Evolutionary conservation across 1,140 invertebrate species (phyloP).

Genomic region (Augochlora pura): DNA sequence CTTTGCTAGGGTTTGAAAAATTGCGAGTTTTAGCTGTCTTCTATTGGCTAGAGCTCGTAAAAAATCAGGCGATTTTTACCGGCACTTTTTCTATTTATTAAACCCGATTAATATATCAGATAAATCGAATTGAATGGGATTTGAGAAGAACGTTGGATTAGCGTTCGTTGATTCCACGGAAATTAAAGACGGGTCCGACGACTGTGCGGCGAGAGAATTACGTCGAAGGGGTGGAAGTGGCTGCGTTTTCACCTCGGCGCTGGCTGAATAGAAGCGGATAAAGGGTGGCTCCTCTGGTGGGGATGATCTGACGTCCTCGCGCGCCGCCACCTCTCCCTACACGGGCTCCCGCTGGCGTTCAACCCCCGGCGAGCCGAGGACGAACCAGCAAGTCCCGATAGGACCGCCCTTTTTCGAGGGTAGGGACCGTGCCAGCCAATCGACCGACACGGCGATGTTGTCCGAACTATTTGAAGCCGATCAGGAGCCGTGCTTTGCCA

Average conservation of each 20-base stretch:
- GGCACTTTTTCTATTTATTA: no score
- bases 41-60: no score
- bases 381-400: constrained; percentile 54
- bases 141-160: no score
- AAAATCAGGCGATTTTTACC: no score
- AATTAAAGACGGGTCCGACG: no score
- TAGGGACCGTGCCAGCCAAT: constrained; percentile 71
- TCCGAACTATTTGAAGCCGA: constrained; percentile 56
- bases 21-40: no score
- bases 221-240: constrained; percentile 46
- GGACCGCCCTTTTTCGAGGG: constrained; percentile 67
- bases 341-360: constrained; percentile 30
- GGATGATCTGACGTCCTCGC: constrained; percentile 34
- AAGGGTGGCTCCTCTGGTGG: constrained; percentile 15
- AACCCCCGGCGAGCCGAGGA: constrained; percentile 47
- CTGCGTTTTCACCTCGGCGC: constrained; percentile 49
- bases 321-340: constrained; percentile 25
- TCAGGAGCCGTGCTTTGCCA: constrained; percentile 46
- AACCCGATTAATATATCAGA: no score
- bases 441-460: not conserved
- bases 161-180: no score
- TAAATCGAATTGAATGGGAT: no score
- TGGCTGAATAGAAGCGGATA: constrained; percentile 44
- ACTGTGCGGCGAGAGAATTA: not conserved
- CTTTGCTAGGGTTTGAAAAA: no score